A percentile compares a stretch with the other conserved stretches of the same genome.
Evolutionary conservation across 2,888 invertebrate genomes (phyloP).

Genomic region (Aproaerema taeniolella): DNA sequence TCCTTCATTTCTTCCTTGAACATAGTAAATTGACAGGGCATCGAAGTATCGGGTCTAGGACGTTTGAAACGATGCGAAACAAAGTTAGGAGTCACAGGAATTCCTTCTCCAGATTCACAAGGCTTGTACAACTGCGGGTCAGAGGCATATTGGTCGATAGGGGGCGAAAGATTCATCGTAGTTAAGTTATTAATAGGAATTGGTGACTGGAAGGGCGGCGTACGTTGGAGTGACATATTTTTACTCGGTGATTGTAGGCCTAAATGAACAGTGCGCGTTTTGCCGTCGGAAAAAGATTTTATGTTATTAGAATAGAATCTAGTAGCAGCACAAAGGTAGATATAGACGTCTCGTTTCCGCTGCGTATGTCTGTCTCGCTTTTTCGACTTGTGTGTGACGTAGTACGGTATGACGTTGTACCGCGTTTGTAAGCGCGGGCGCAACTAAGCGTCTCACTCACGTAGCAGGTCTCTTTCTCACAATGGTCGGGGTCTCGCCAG

Average conservation of each 20-base stretch:
- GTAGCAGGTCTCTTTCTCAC: no score
- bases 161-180: no score
- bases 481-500: no score
- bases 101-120: background rate
- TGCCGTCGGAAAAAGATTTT: background rate
- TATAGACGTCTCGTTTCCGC: no score
- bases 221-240: background rate
- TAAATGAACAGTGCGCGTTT: background rate
- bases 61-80: slow-evolving; percentile 3
- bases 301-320: no score
- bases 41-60: background rate
- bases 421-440: no score
- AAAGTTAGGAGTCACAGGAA: background rate
- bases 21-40: background rate
- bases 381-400: no score
- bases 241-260: background rate
- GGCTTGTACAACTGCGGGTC: background rate
- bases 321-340: no score
- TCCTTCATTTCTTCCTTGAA: background rate
- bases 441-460: no score
- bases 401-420: no score
- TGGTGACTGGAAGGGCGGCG: background rate
- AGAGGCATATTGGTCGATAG: background rate
- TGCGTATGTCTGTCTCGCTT: no score
- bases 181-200: background rate